A percentile compares a stretch with the other conserved stretches of the same genome.
Conservation (phyloP, 2,113 vertebrate species). For the Actinemys pallida region DNA sequence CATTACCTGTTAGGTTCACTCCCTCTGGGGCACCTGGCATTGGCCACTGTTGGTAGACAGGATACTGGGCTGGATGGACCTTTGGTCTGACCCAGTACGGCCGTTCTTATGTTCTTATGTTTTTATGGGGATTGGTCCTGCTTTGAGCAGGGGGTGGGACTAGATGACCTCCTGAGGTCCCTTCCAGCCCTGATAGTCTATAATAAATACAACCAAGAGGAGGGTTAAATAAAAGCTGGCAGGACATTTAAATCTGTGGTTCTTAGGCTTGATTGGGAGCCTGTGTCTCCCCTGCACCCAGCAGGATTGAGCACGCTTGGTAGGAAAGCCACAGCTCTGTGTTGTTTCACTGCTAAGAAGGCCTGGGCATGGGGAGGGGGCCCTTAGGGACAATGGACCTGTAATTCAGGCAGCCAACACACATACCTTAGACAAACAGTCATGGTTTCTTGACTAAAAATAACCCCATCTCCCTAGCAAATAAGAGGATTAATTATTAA, state of each 20-base stretch:
- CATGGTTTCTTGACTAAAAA: slow-evolving; percentile 22
- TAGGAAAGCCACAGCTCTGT: not conserved
- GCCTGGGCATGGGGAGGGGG: not conserved
- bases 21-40: too few species aligned
- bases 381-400: slow-evolving; percentile 53
- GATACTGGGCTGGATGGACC: too few species aligned
- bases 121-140: too few species aligned
- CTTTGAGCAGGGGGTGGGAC: too few species aligned
- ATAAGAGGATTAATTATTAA: slow-evolving; percentile 18
- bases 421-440: slow-evolving; percentile 17
- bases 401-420: not conserved
- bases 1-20: too few species aligned
- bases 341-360: not conserved
- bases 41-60: too few species aligned
- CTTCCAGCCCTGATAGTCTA: too few species aligned
- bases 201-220: not conserved
- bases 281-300: not conserved
- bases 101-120: too few species aligned
- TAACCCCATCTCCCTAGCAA: slow-evolving; percentile 42
- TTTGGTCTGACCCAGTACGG: too few species aligned
- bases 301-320: not conserved
- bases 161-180: too few species aligned
- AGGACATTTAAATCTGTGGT: not conserved
- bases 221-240: not conserved
- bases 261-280: not conserved